Evolutionary conservation across 2,113 vertebrate genomes (phyloP), one percentile per base, ranked within the genome.

Genomic region (Notechis scutatus): DNA sequence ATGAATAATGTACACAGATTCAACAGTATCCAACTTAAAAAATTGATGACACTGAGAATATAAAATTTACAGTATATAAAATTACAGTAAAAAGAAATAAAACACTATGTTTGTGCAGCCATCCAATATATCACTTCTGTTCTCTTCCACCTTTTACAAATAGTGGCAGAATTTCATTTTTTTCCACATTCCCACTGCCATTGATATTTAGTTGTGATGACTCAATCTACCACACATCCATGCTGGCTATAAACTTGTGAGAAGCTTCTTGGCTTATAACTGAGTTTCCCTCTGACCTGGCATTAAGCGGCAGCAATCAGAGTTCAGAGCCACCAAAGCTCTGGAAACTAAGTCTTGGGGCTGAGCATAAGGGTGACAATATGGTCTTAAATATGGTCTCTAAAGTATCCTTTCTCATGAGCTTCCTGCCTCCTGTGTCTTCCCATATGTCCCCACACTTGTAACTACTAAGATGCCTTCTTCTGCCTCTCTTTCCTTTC

Each of bases 1-100:
- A 92, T 94, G 91, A 96, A 95, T 95, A 93, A 95, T 94, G 93
- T 89, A 94, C 93, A 92, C 85, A 24, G 87, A 89, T 90, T 90
- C 91, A 95, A 93, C 52, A 94, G 87, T 47, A n/a, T 59, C 59
- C 86, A 95, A 94, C 91, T 29, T 50, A 50, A 50, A 50, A 50
- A 50, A 59, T 59, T 92, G 92, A 90, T 74, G 85, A 64, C 91
- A 61, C 26, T 90, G 39, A 47, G 95, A 94, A 95, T 92, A 96
- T 95, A 95, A 56, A 90, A 26, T 92, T 90, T n/a, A n/a, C n/a
- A n/a, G n/a, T n/a, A n/a, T n/a, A n/a, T n/a, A n/a, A n/a, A n/a
- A 15, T 23, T 90, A 87, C 91, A 92, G 94, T 96, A 94, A 85
- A 85, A 45, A 57, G 69, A 92, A 89, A 94, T 95, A 94, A 96